Percentiles rank a stretch among this genome's conserved stretches.
Conservation (phyloP, 2,113 vertebrate genomes). For the Tachysurus vachellii region DNA sequence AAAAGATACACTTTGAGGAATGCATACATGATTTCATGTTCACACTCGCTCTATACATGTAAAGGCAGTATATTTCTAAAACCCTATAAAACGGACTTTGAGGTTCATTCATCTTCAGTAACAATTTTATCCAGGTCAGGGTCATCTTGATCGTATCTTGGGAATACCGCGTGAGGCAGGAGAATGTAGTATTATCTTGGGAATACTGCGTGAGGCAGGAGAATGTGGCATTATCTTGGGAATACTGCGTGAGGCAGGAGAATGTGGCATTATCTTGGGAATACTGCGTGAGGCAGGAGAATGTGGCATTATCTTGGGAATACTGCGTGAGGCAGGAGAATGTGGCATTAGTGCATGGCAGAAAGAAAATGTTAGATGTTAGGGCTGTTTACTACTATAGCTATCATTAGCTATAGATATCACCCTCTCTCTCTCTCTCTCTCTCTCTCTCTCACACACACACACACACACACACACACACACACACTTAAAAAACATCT, state of each 20-base stretch:
- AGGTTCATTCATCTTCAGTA: background rate
- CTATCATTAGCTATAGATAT: too few species aligned
- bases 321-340: background rate
- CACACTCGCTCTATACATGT: background rate
- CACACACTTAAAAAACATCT: background rate
- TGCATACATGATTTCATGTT: background rate
- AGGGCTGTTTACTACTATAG: background rate
- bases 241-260: background rate
- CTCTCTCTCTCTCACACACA: too few species aligned
- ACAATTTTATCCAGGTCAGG: background rate
- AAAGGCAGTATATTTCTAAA: background rate
- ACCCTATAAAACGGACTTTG: background rate
- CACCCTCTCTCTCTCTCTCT: too few species aligned
- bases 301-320: background rate
- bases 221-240: background rate
- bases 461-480: too few species aligned
- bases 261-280: background rate
- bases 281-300: background rate
- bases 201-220: background rate
- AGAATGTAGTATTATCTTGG: background rate
- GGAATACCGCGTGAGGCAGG: background rate
- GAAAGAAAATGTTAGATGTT: too few species aligned
- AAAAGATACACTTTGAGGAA: background rate
- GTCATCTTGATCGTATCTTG: background rate
- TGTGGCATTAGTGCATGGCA: background rate